Evolutionary conservation across 37 sponge, comb jelly and placozoan species (phyloP), one percentile per base, ranked within the genome.

Genomic region (Beroe forskalii): DNA sequence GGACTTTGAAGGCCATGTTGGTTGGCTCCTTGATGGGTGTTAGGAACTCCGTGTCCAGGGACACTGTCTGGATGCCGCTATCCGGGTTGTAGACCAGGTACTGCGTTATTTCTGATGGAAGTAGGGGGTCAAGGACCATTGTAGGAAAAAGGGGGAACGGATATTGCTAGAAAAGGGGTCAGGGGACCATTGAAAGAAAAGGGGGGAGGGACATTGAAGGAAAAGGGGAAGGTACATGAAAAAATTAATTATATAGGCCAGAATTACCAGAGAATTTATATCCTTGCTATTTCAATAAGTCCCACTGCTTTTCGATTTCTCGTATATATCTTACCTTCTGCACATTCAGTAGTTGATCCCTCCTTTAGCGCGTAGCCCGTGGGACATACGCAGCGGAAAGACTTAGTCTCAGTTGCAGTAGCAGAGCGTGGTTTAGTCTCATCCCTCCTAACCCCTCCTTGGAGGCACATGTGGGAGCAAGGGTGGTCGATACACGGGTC

Each of bases 31-130:
- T 72, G 36, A 72, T 37, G 14, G 75, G 75, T 4, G 75, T 72
- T 33, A 72, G 38, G 75, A 72, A 72, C 32, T 72, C 31, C 6
- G 75, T 72, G 20, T 72, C 75, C 75, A 72, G 39, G 75, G 75
- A 72, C 28, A 72, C 75, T 2, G 75, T 72, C 39, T 72, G 75
- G 8, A 72, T 72, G 4, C 75, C 75, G 22, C 75, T 72, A 1
- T 72, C 39, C 4, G 75, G 75, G 38, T 72, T 72, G 75, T 72
- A 72, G 20, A 72, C 75, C 75, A 72, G 40, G 31, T 72, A 72
- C 75, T 72, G 75, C 14, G 75, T 39, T 72, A 72, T 72, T 38
- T 72, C 75, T 72, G 75, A 8, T 4, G 35, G 40, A n/a, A n/a
- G n/a, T n/a, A n/a, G 60, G 60, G 60, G 17, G 17, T 20, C 14